phyloP scores from a whole-genome alignment of 2,113 vertebrate genomes.

The Rhegmatorhina hoffmannsi region DNA sequence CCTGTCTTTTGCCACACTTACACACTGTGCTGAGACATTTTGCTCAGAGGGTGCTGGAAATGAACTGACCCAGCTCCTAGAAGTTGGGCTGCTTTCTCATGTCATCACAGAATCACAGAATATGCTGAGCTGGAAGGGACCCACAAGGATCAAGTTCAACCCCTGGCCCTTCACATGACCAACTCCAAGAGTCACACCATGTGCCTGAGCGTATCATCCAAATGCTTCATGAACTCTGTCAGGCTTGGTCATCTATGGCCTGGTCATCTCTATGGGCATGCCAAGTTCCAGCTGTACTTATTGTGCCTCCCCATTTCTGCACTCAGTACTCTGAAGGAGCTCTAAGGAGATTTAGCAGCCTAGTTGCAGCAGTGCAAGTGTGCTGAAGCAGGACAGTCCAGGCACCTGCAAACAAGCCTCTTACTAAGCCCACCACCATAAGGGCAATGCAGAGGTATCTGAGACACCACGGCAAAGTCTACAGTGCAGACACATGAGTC shows the following conservation, averaged over 20 bases:
- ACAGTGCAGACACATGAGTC: neutral
- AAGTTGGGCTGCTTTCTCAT: neutral
- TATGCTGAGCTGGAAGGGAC: neutral
- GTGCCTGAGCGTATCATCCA: neutral
- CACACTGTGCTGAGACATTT: fast-evolving
- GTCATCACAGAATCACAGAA: neutral
- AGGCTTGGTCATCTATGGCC: neutral
- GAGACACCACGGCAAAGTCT: neutral
- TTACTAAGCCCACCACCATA: fast-evolving
- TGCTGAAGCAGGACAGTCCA: neutral
- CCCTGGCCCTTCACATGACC: neutral
- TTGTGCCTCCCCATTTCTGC: neutral
- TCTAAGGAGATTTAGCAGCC: neutral
- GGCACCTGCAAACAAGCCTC: fast-evolving
- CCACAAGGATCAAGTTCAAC: neutral
- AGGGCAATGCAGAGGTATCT: neutral
- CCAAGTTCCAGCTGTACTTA: neutral
- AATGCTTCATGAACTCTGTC: neutral
- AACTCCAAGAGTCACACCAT: neutral
- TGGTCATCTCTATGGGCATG: neutral
- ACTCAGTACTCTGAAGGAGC: too few relatives aligned
- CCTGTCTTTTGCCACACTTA: neutral
- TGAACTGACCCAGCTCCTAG: fast-evolving
- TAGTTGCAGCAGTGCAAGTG: fast-evolving
- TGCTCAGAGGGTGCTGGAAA: neutral